Base-by-base conservation (phyloP, 2,113 vertebrate genomes). In the Rostratula benghalensis region DNA sequence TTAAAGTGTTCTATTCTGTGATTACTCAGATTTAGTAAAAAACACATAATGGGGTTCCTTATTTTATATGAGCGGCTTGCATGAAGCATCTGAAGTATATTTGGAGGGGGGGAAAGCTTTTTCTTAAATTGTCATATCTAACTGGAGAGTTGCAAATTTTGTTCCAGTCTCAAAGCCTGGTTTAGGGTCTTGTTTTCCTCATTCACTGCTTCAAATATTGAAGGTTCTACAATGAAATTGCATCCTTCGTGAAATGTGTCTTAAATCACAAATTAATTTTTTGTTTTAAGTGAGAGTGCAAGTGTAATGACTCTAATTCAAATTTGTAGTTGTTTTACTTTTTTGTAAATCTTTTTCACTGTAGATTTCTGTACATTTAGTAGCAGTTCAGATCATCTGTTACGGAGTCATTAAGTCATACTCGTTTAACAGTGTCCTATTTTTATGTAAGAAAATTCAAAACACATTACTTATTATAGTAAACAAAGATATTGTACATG, bases 11-110 rank as follows among this genome's bases (percentile, higher is more conserved):
- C 88, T 81, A 15, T 68, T 82, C 56, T 31, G 33, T 13, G 14
- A 82, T 95, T 89, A 91, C 87, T 78, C 68, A 45, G 51, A 73
- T 60, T 64, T 77, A 39, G 53, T 93, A 25, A 92, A 95, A 93
- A 75, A 51, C 31, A 35, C 51, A 19, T 74, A 30, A 27, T 50
- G 7, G 15, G 4, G 27, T 56, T 93, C 20, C 18, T 83, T 14
- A 56, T 93, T 95, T 75, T 79, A 5, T 39, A 13, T 46, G 30
- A 73, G 39, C 78, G 56, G 21, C 23, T 81, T 81, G 43, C 48
- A 45, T 87, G 35, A 81, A 68, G 59, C 56, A 87, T 75, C 48
- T 86, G 67, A 60, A 89, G 14, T 77, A 13, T 48, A 7, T 31
- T 23, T 33, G 18, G 33, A 3, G 11, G 11, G 6, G 27, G 27